Evolutionary conservation across 1,140 invertebrate genomes (phyloP).

Genomic region (Eumeta japonica): DNA sequence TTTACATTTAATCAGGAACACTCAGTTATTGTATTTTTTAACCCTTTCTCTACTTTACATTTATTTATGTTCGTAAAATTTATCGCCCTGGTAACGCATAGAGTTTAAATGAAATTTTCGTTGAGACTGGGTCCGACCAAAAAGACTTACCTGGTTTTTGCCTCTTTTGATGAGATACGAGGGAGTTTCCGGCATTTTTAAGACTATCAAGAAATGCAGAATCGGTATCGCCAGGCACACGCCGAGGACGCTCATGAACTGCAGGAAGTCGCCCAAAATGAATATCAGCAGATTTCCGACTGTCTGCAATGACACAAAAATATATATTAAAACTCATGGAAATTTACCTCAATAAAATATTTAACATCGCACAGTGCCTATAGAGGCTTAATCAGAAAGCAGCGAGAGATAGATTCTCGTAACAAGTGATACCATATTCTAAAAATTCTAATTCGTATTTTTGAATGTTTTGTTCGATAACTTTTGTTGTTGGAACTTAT

Average conservation of each 20-base stretch:
- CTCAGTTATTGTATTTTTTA: too few relatives aligned
- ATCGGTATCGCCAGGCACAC: constrained; percentile 42
- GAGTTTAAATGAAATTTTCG: too few relatives aligned
- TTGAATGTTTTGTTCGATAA: background rate
- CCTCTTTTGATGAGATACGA: constrained; percentile 43
- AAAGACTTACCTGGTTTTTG: constrained; percentile 31
- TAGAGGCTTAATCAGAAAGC: background rate
- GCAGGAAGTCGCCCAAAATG: constrained; percentile 38
- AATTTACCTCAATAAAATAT: background rate
- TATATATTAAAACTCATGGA: constrained; percentile 1
- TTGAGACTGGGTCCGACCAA: too few relatives aligned
- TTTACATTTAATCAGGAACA: too few relatives aligned
- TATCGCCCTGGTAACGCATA: too few relatives aligned
- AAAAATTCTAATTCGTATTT: background rate
- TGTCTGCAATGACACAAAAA: constrained; percentile 20
- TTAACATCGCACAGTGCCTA: background rate
- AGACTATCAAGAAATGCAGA: constrained; percentile 37
- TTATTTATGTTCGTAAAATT: too few relatives aligned
- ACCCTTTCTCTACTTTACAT: too few relatives aligned
- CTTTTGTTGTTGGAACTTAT: too few relatives aligned
- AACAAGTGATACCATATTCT: background rate
- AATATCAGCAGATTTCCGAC: constrained; percentile 40
- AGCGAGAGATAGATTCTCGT: background rate
- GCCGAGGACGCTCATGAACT: constrained; percentile 38
- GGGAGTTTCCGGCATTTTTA: constrained; percentile 38